Conservation (phyloP, 2,888 invertebrate genomes). For the Chrysolina haemoptera region DNA sequence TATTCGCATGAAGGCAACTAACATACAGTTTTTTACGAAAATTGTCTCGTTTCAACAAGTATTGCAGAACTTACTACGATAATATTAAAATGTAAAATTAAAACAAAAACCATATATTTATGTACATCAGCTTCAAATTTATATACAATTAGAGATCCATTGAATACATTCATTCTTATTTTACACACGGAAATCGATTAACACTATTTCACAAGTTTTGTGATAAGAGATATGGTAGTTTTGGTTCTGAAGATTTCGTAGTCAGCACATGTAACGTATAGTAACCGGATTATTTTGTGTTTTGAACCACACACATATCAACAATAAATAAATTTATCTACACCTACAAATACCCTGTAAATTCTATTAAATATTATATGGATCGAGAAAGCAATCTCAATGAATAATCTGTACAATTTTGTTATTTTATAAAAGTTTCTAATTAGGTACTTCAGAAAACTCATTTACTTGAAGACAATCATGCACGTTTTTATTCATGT, state of each 20-base stretch:
- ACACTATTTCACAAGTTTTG: neutral
- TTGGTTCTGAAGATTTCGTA: slow-evolving; percentile 6
- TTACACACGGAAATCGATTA: neutral
- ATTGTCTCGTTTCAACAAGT: slow-evolving; percentile 45
- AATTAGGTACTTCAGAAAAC: too few species aligned
- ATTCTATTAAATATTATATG: neutral
- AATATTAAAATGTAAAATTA: slow-evolving; percentile 28
- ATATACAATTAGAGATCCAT: slow-evolving; percentile 33
- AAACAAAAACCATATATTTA: slow-evolving; percentile 23
- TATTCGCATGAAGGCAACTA: slow-evolving; percentile 44
- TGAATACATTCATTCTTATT: neutral
- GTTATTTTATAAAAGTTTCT: too few species aligned
- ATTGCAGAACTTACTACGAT: slow-evolving; percentile 42
- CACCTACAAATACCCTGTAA: slow-evolving; percentile 44
- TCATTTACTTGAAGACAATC: too few species aligned
- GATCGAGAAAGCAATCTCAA: too few species aligned
- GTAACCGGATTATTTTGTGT: neutral
- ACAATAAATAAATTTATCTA: slow-evolving; percentile 22
- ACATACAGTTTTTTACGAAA: slow-evolving; percentile 53
- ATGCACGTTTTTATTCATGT: too few species aligned
- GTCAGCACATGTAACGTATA: neutral
- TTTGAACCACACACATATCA: neutral
- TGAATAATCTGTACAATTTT: too few species aligned
- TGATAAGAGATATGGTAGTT: slow-evolving; percentile 14
- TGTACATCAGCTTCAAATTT: slow-evolving; percentile 26